Base-by-base conservation (phyloP, 2,888 invertebrate genomes). In the Cheilosia impressa region DNA sequence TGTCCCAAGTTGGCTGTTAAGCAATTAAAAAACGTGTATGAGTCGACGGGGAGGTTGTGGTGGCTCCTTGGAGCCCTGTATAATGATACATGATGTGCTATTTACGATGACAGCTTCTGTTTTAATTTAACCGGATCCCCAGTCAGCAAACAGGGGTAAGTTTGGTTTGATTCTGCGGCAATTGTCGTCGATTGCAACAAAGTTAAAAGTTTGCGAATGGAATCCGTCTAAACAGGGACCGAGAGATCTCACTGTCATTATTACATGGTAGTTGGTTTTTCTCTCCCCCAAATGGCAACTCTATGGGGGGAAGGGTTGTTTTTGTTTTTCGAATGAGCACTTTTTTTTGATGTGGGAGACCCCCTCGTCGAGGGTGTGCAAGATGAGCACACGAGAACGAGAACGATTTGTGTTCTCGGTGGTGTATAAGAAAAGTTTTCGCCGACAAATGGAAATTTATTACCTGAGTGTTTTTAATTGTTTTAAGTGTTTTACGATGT, bases 61-160 rank as follows among this genome's bases (percentile, higher is more conserved):
- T 75, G 66, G 52, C 60, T 77, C 71, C 69, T 76, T 73, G 77
- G 77, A 87, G 68, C 75, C 80, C 73, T 17, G 72, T 87, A 88
- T 87, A 91, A 90, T 90, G 91, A 91, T 91, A 91, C 91, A 91
- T 90, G 91, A 89, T 89, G 89, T 90, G 90, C 89, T 89, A 90
- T 91, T 91, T 91, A 90, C 91, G 90, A 91, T 88, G 88, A 88
- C 88, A 89, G 88, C 88, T 89, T 90, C 89, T 90, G 90, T 90
- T 90, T 90, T 89, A 90, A 89, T 89, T 89, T 88, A 69, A 89
- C 87, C 83, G 68, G 62, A 65, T 69, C 22, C 31, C 41, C 50
- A 31, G 68, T 43, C 63, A 69, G 52, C 58, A 63, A 57, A n/a
- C 6, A 17, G 84, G 84, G 84, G 79, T 62, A 73, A 31, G 73